These are phyloP conservation scores for Tringa solitaria DNA, from an alignment of 2,113 vertebrate species.

Conservation along the genomic window DNA sequence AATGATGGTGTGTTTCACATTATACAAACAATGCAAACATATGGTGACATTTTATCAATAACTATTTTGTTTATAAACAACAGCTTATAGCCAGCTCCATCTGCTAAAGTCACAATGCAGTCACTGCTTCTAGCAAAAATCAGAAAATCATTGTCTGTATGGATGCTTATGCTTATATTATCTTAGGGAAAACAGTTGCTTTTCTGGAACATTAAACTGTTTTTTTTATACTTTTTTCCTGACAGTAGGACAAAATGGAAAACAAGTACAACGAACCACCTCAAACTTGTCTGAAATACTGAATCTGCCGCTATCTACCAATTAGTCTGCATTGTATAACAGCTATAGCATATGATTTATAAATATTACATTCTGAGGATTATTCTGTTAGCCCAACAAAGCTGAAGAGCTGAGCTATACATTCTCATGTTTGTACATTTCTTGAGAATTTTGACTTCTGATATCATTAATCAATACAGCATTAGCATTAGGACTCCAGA, in stretches of 20 bases:
- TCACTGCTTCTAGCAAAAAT: slow-evolving; percentile 37
- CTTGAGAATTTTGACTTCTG: not conserved
- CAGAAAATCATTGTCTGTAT: slow-evolving; percentile 47
- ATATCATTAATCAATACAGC: not conserved
- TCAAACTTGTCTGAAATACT: not conserved
- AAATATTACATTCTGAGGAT: not conserved
- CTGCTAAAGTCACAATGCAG: slow-evolving; percentile 58
- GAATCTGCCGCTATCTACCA: not conserved
- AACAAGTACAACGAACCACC: not conserved
- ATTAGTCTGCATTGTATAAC: not conserved
- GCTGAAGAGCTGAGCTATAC: not conserved
- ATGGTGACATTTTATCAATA: slow-evolving; percentile 68
- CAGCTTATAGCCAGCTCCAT: slow-evolving; percentile 47
- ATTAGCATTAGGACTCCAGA: not conserved
- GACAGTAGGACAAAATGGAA: not conserved
- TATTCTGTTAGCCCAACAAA: not conserved
- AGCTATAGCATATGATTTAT: not conserved
- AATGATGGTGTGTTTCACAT: slow-evolving; percentile 38
- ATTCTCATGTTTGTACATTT: not conserved
- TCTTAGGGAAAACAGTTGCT: slow-evolving; percentile 32
- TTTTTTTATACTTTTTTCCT: not conserved
- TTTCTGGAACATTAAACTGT: slow-evolving; percentile 1
- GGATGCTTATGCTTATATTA: not conserved
- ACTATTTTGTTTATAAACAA: slow-evolving; percentile 64
- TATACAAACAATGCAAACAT: slow-evolving; percentile 59